Base-by-base conservation (phyloP, 2,113 vertebrate genomes). In the Zootoca vivipara region DNA sequence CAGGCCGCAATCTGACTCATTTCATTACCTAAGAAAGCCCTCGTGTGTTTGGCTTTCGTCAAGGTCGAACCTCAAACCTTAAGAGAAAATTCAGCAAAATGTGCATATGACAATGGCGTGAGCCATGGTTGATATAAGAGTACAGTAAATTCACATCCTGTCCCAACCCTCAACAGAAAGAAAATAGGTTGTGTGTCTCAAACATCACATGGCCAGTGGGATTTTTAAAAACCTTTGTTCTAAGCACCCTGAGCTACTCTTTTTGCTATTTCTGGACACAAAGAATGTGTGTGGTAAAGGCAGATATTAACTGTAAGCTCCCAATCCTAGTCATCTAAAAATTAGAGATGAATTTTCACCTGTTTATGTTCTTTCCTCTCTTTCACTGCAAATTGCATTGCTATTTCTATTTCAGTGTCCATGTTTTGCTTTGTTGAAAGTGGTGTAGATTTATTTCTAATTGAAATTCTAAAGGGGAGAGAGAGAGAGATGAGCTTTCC, bases 1-100 rank as follows among this genome's bases (percentile, higher is more conserved):
- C 85, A 86, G 35, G 38, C 89, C 79, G 64, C 70, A 73, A 38
- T 30, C 86, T 84, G 88, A 94, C 65, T 89, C 89, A 92, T 30
- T 42, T 40, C 22, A 0, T 33, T 62, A 65, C 40, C 85, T 1
- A 0, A 10, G 56, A 33, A 73, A 84, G 70, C 35, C 83, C 78
- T 0, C 0, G 0, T 0, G 92, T 92, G 93, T 75, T 93, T 93
- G 91, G 73, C 0, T 1, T 82, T 35, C 72, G 0, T 9, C 0
- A 52, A 15, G 2, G 13, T 81, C 30, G 6, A 7, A 26, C 46
- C 46, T 40, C 2, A 56, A 46, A 70, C n/a, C 46, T 18, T 52
- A 16, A 56, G 62, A 70, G 38, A 64, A 1, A 0, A 52, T 77
- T n/a, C 0, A 33, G 15, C 69, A 74, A 74, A 42, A 46, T 30